Conservation (phyloP, 2,113 vertebrate species). For the Scalopus aquaticus region DNA sequence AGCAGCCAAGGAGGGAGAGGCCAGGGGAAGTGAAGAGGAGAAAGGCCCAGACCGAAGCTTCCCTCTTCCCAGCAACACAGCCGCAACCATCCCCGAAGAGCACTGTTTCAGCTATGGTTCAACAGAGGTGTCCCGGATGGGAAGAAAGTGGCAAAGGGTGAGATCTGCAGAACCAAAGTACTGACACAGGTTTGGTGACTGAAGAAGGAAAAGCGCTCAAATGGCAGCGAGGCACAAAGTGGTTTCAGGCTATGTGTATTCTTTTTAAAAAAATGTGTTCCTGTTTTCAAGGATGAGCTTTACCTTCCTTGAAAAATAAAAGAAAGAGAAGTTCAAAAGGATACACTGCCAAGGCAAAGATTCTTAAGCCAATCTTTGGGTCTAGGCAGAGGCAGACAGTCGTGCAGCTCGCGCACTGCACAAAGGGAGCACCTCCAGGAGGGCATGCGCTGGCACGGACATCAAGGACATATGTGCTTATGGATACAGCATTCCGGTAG, state of each 20-base stretch:
- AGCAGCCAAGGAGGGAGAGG: not conserved
- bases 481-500: not conserved
- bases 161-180: not conserved
- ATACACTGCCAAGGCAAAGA: not conserved
- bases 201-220: not conserved
- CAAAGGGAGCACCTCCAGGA: not conserved
- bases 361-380: not conserved
- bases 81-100: not conserved
- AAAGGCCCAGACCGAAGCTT: not conserved
- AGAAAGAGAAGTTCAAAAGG: not conserved
- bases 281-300: slow-evolving; percentile 3
- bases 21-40: not conserved
- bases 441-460: not conserved
- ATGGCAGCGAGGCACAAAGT: not conserved
- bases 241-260: not conserved
- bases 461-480: not conserved
- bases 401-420: not conserved
- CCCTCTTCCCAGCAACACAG: not conserved
- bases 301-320: slow-evolving; percentile 25
- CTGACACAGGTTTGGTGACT: not conserved
- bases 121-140: not conserved
- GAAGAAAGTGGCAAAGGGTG: not conserved
- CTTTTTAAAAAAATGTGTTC: not conserved
- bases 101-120: not conserved
- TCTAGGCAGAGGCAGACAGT: not conserved